These are phyloP conservation scores for Gymnoscopelus braueri DNA, from an alignment of 2,797 vertebrate genomes.

Conservation along the genomic window DNA sequence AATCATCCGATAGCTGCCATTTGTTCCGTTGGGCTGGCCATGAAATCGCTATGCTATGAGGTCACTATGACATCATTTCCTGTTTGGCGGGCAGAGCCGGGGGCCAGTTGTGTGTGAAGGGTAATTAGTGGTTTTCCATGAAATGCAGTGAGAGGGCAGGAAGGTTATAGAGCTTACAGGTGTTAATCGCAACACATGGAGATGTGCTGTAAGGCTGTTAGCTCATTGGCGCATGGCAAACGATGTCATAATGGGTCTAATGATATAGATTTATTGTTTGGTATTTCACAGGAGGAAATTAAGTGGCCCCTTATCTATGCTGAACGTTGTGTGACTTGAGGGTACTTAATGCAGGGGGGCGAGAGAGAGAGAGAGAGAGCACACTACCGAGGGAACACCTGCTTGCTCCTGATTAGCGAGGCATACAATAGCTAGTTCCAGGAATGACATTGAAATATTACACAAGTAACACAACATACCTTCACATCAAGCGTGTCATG, in stretches of 20 bases:
- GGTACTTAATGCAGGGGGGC: background rate
- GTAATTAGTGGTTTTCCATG: background rate
- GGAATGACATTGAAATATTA: conserved; percentile 15
- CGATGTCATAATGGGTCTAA: too few relatives aligned
- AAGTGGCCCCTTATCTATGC: background rate
- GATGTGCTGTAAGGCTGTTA: too few relatives aligned
- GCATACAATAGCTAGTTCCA: too few relatives aligned
- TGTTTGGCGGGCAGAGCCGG: conserved; percentile 8
- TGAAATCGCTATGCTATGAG: conserved; percentile 31
- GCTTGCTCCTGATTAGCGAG: background rate
- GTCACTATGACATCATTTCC: conserved; percentile 54
- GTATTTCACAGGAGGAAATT: background rate
- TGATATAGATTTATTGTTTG: background rate
- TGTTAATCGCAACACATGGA: too few relatives aligned
- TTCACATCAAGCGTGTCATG: conserved; percentile 29
- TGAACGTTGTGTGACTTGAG: background rate
- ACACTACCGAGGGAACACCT: background rate
- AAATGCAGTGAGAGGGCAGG: too few relatives aligned
- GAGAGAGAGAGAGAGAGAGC: background rate
- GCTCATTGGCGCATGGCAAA: too few relatives aligned
- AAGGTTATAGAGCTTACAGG: too few relatives aligned
- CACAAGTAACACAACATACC: conserved; percentile 44
- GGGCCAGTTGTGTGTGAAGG: conserved; percentile 14
- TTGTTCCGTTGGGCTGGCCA: background rate
- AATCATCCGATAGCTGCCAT: conserved; percentile 23